Base-by-base conservation (phyloP, 2,888 invertebrate species). In the Spodoptera littoralis region DNA sequence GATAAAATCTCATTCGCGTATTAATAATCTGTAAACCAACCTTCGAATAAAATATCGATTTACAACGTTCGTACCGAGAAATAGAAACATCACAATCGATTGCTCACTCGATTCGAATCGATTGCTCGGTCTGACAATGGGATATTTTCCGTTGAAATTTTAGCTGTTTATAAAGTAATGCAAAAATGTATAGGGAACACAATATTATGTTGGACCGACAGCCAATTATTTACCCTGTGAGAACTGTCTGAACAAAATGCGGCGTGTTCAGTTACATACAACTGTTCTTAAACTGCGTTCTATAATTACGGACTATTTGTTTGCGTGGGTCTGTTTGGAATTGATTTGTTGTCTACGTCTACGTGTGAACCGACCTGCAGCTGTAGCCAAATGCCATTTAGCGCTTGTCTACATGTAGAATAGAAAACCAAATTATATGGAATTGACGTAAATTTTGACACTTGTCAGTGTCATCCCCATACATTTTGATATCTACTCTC, bases 161-260 rank as follows among this genome's bases (percentile, higher is more conserved):
- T 70, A 84, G 74, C 75, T 77, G 83, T 81, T 81, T 86, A 86
- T 88, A 90, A 88, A 88, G 83, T 84, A 83, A 85, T 85, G 87
- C 86, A 89, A 89, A 89, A 91, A 87, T 87, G 82, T 83, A 83
- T 79, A 81, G 88, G 84, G 84, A 90, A 91, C 87, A 89, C 89
- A 90, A 91, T 93, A 92, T 92, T 92, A 91, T 83, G 89, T 87
- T 84, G 83, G 81, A 83, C 90, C 77, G 93, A 93, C 93, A 92
- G 84, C 88, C 93, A 90, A 93, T 94, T 93, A 93, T 90, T 87
- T 88, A 87, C 88, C 82, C 90, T 88, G 91, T 93, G 94, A 92
- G 92, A 94, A 93, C 91, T 91, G 94, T 92, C 93, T 88, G 86
- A 85, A 89, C 88, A 8, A 91, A 92, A 94, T 92, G 93, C 92